Percentiles rank a stretch among this genome's conserved stretches.
These are phyloP conservation scores for Bombus waltoni DNA, from an alignment of 1,140 invertebrate genomes.

Conservation along the genomic window DNA sequence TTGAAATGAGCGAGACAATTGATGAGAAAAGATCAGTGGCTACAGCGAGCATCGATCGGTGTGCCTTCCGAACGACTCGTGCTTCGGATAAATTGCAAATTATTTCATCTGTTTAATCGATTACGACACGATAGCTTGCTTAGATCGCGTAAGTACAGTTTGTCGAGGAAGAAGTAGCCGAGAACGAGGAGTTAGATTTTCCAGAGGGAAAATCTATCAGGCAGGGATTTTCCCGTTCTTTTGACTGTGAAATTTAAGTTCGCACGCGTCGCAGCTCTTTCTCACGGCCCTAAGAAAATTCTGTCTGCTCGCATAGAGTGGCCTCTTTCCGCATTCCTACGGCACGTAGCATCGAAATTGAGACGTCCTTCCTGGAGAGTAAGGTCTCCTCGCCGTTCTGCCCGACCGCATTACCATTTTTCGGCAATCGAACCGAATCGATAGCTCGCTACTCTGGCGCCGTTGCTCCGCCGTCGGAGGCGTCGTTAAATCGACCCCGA, in stretches of 20 bases:
- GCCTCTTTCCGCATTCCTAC: constrained; percentile 38
- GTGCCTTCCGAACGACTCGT: too few species aligned
- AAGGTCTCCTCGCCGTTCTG: constrained; percentile 10
- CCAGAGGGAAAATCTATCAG: background rate
- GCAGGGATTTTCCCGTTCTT: background rate
- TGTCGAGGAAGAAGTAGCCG: background rate
- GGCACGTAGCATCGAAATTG: constrained; percentile 29
- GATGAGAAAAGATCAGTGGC: too few species aligned
- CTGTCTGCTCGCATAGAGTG: background rate
- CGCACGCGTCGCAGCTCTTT: background rate
- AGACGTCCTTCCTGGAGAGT: constrained; percentile 31
- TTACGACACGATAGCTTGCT: too few species aligned
- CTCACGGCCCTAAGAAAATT: background rate
- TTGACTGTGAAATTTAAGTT: constrained; percentile 16
- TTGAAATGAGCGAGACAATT: too few species aligned
- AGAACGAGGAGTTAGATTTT: background rate
- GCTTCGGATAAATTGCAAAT: too few species aligned
- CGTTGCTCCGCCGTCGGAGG: background rate
- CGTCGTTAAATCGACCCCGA: constrained; percentile 20
- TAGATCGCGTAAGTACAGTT: too few species aligned
- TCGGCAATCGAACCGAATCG: constrained; percentile 55
- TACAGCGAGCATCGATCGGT: too few species aligned
- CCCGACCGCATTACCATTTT: constrained; percentile 54
- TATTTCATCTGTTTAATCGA: too few species aligned
- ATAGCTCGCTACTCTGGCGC: background rate